A percentile compares a stretch with the other conserved stretches of the same genome.
Conservation (phyloP, 2,113 vertebrate genomes). For the Monarcha castaneiventris region DNA sequence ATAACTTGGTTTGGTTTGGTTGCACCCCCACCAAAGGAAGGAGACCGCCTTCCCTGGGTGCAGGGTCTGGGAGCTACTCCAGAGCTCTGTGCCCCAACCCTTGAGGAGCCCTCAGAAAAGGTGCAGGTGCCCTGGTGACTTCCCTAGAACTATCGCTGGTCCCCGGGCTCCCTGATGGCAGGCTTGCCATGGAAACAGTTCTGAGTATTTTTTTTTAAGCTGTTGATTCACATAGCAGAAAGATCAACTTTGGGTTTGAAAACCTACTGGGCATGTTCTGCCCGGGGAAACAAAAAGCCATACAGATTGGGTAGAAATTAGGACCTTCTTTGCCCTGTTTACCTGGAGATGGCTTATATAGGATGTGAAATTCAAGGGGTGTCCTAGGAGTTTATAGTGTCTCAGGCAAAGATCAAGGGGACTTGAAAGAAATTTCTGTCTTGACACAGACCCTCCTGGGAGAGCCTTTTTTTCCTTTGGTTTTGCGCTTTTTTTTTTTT, state of each 20-base stretch:
- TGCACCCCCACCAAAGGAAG: neutral
- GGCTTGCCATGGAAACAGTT: neutral
- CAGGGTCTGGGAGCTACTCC: neutral
- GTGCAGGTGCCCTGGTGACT: neutral
- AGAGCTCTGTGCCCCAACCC: neutral
- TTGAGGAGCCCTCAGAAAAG: neutral
- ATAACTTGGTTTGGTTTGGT: neutral
- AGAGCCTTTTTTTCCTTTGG: neutral
- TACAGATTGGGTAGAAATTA: neutral
- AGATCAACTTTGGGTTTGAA: neutral
- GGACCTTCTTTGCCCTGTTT: neutral
- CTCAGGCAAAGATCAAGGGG: neutral
- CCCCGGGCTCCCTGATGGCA: neutral
- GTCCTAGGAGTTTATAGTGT: neutral
- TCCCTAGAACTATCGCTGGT: accelerated
- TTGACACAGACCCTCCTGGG: slow-evolving; percentile 31
- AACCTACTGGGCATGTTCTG: neutral
- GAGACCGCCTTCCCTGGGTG: neutral
- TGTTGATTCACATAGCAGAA: neutral
- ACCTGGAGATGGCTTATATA: neutral
- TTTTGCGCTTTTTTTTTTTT: neutral
- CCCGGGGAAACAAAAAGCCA: neutral
- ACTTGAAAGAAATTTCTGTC: slow-evolving; percentile 25
- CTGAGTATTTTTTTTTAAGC: neutral
- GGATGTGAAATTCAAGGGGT: neutral